Base-by-base conservation (phyloP, 2,113 vertebrate species). In the Syngnathus floridae region DNA sequence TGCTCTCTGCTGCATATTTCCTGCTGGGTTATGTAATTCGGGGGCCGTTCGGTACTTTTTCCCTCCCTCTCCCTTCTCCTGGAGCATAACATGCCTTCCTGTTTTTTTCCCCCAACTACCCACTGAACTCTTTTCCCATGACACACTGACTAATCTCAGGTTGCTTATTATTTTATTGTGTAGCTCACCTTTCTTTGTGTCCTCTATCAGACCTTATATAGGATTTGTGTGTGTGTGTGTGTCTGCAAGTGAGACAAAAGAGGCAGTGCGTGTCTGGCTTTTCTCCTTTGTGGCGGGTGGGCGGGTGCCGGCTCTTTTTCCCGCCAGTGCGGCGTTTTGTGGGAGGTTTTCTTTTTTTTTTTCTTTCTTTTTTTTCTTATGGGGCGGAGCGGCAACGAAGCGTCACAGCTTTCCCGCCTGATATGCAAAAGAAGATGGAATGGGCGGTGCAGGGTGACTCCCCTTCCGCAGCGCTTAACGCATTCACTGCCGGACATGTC, bases 1-100 rank as follows among this genome's bases (percentile, higher is more conserved):
- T 67, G 56, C 64, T 69, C 75, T 46, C 52, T 63, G 38, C 72
- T 84, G 75, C 84, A 82, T 74, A 79, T 89, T 87, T 91, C 88
- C 84, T 87, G 75, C 64, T 22, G 19, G 60, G 76, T 90, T 90
- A 88, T 90, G 83, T 85, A 90, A 89, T 82, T 74, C 41, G 69
- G 85, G 26, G 82, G 82, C 73, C 11, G 70, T 70, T 80, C 62
- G 37, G 61, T 81, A 55, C 57, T 64, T 67, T 78, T 72, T 65
- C 36, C 75, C 79, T 35, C 79, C 82, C 70, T 35, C 79, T 81
- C 70, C 70, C 72, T 71, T 78, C 61, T 82, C 71, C 22, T 71
- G 69, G 69, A 75, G 78, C 72, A 62, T 82, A 74, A 78, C 77
- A 76, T 76, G 71, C 73, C 80, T 86, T 84, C 86, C 83, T 85